Evolutionary conservation across 2,113 vertebrate species (phyloP), one percentile per base, ranked within the genome.

Genomic region (Xenopus borealis): DNA sequence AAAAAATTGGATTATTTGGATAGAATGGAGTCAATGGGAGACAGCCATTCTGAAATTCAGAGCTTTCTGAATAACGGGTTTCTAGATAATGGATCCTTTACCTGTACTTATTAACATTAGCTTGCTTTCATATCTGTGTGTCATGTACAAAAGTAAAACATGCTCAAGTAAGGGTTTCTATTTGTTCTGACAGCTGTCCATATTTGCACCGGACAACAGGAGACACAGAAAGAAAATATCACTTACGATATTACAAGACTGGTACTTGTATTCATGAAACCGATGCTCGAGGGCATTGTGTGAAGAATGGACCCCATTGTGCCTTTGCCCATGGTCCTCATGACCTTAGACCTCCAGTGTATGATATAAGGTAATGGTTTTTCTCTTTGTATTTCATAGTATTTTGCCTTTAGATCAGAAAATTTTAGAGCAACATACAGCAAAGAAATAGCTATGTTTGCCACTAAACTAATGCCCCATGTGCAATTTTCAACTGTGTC

Each of bases 221-320:
- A 62, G 95, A 97, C 88, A 96, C 95, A 0, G 95, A 97, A 85
- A 93, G 95, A 84, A 97, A 96, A 81, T 97, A 97, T 85, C 95
- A 97, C 84, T 92, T 97, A 80, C 92, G 95, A 80, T 97, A 97
- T 82, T 97, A 97, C 86, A 97, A 97, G 89, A 97, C 95, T 1
- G 94, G 94, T 82, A 95, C 93, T 11, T 97, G 95, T 81, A 95
- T 95, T 84, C 95, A 97, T 17, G 94, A 95, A 85, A 96, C 95
- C 0, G 95, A 97, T 14, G 92, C 92, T 40, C 93, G 94, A 19
- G 95, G 95, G 75, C 94, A 96, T 85, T 97, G 95, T 78, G 92
- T 92, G 80, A 96, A 93, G 88, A 97, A 97, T 63, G 95, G 95
- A 74, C 89, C 91, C 61, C 95, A 97, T 88, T 97, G 95, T 81